Evolutionary conservation across 2,888 invertebrate species (phyloP).

Genomic region (Trachelus stipa): DNA sequence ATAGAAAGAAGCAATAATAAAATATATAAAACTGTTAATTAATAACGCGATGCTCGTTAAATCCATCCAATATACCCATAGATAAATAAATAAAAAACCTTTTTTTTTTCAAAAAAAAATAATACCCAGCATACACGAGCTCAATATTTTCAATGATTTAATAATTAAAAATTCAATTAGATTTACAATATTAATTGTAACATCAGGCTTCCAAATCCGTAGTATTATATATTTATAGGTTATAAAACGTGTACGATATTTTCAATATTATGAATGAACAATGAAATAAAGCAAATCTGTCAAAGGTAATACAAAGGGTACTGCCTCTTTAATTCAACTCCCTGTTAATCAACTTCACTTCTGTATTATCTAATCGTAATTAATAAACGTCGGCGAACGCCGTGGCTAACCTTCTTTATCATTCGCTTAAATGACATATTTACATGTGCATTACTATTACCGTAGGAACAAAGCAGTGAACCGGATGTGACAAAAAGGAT

Average conservation of each 20-base stretch:
- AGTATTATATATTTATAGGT: background rate
- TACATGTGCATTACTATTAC: slow-evolving; percentile 12
- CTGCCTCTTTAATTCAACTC: background rate
- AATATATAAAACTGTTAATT: background rate
- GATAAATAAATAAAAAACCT: background rate
- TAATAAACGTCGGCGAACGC: background rate
- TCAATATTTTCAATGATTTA: background rate
- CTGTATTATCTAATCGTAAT: background rate
- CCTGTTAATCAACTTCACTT: background rate
- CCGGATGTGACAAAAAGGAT: slow-evolving; percentile 15
- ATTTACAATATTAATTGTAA: background rate
- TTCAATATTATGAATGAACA: background rate
- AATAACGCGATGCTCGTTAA: no score
- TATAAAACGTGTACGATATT: background rate
- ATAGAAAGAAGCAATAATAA: background rate
- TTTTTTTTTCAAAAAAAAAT: background rate
- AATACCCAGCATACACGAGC: background rate
- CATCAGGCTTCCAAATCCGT: background rate
- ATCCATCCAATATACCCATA: background rate
- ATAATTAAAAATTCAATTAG: background rate
- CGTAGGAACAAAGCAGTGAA: slow-evolving; percentile 15
- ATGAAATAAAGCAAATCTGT: background rate
- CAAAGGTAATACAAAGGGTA: background rate
- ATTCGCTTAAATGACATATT: slow-evolving; percentile 7
- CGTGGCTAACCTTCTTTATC: background rate